A percentile compares a stretch with the other conserved stretches of the same genome.
phyloP scores from a whole-genome alignment of 2,888 invertebrate genomes.

The Rotaria socialis region DNA sequence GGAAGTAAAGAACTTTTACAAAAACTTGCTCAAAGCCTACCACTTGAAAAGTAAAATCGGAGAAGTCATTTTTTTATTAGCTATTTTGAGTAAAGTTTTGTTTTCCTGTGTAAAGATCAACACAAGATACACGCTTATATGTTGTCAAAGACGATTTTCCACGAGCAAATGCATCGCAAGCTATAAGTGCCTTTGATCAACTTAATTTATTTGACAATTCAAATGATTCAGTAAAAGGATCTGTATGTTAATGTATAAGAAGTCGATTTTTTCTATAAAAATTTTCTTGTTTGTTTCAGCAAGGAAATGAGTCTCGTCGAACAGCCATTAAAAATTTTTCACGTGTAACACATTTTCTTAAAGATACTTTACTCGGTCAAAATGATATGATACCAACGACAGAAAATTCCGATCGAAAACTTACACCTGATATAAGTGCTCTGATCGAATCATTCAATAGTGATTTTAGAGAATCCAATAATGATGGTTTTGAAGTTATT shows the following conservation, averaged over 20 bases:
- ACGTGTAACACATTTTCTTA: conserved; percentile 74
- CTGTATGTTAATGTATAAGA: neutral
- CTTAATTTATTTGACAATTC: neutral
- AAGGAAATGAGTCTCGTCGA: conserved; percentile 67
- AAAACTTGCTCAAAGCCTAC: conserved; percentile 62
- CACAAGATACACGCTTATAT: conserved; percentile 70
- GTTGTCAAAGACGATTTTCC: conserved; percentile 67
- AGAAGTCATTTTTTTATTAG: no score
- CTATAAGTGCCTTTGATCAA: neutral
- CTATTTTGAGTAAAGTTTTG: neutral
- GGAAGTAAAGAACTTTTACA: conserved; percentile 73
- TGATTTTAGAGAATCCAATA: conserved; percentile 49
- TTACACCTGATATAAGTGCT: neutral
- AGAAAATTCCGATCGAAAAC: neutral
- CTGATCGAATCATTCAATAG: neutral
- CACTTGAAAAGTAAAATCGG: conserved; percentile 64
- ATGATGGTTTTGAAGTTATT: conserved; percentile 60
- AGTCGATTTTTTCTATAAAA: no score
- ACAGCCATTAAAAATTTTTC: conserved; percentile 79
- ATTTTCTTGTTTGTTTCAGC: neutral
- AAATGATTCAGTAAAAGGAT: neutral
- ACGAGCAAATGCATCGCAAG: neutral
- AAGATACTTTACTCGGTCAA: conserved; percentile 60
- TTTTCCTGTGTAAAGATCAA: conserved; percentile 63
- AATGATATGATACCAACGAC: conserved; percentile 41